Percentiles rank a stretch among this genome's conserved stretches.
Conservation (phyloP, 1,140 invertebrate species). For the Drosophila ohnishii region DNA sequence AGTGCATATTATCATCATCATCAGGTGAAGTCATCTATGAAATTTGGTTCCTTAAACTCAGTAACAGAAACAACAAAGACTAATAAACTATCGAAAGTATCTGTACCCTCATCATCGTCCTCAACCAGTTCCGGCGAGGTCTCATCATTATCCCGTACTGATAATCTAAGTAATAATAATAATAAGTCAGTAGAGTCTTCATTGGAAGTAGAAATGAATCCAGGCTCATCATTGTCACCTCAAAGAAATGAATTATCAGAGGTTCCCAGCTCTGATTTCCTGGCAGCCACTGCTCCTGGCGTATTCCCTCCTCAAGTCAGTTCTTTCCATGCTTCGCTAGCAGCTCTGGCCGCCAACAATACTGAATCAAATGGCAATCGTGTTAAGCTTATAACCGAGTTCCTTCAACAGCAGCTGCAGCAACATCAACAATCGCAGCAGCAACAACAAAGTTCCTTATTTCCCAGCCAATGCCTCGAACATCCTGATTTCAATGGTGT, state of each 20-base stretch:
- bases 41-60: slow-evolving; percentile 76
- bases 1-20: slow-evolving; percentile 33
- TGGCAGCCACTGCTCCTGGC: slow-evolving; percentile 33
- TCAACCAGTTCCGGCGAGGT: slow-evolving; percentile 39
- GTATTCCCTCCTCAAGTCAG: slow-evolving; percentile 58
- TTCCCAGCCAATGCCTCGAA: slow-evolving; percentile 77
- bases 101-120: slow-evolving; percentile 21
- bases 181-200: slow-evolving; percentile 59
- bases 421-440: slow-evolving; percentile 34
- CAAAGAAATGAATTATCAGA: slow-evolving; percentile 33
- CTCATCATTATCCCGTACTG: slow-evolving; percentile 68
- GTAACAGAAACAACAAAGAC: slow-evolving; percentile 72
- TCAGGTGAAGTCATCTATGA: slow-evolving; percentile 51
- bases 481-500: slow-evolving; percentile 72
- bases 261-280: slow-evolving; percentile 52
- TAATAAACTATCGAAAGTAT: slow-evolving; percentile 63
- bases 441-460: slow-evolving; percentile 57
- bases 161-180: slow-evolving; percentile 77
- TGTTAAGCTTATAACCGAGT: slow-evolving; percentile 76
- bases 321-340: slow-evolving; percentile 74
- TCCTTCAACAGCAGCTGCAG: slow-evolving; percentile 76
- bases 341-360: slow-evolving; percentile 59
- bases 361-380: slow-evolving; percentile 62
- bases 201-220: slow-evolving; percentile 20
- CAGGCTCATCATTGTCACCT: slow-evolving; percentile 17